A percentile compares a stretch with the other conserved stretches of the same genome.
Conservation (phyloP, 2,888 invertebrate species). For the Pandemis cinnamomeana region DNA sequence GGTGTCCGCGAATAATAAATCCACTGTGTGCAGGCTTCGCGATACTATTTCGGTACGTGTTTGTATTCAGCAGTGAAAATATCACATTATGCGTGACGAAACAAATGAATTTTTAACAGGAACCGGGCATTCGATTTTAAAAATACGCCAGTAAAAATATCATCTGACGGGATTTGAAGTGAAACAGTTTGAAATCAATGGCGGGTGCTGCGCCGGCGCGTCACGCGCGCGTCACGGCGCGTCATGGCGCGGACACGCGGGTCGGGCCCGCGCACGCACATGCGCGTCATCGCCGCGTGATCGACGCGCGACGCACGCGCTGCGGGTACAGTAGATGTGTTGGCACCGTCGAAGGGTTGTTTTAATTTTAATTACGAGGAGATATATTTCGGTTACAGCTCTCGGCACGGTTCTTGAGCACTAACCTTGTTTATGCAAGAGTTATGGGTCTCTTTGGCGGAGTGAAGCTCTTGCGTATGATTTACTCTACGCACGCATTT, state of each 20-base stretch:
- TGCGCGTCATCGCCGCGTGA: slow-evolving; percentile 25
- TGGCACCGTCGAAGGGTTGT: slow-evolving; percentile 1
- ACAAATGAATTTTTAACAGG: slow-evolving; percentile 9
- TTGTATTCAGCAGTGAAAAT: slow-evolving; percentile 2
- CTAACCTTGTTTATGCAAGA: background rate
- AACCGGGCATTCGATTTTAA: slow-evolving; percentile 4
- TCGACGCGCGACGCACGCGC: slow-evolving; percentile 8
- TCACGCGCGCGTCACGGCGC: slow-evolving; percentile 56
- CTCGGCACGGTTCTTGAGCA: background rate
- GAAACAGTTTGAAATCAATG: slow-evolving; percentile 54
- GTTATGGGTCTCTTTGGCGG: background rate
- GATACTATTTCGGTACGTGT: background rate
- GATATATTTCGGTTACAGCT: background rate
- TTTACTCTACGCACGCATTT: background rate
- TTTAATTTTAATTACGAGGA: background rate
- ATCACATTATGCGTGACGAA: background rate
- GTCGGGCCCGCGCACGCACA: slow-evolving; percentile 52
- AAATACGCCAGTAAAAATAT: slow-evolving; percentile 12
- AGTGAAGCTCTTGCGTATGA: background rate
- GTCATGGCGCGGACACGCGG: slow-evolving; percentile 43
- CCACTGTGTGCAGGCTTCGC: background rate
- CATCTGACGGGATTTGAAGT: slow-evolving; percentile 37
- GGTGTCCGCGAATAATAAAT: background rate
- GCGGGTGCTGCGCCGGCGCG: slow-evolving; percentile 44
- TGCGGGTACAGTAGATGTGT: background rate